phyloP scores from a whole-genome alignment of 1,140 invertebrate species.

The Polypedilum vanderplanki region DNA sequence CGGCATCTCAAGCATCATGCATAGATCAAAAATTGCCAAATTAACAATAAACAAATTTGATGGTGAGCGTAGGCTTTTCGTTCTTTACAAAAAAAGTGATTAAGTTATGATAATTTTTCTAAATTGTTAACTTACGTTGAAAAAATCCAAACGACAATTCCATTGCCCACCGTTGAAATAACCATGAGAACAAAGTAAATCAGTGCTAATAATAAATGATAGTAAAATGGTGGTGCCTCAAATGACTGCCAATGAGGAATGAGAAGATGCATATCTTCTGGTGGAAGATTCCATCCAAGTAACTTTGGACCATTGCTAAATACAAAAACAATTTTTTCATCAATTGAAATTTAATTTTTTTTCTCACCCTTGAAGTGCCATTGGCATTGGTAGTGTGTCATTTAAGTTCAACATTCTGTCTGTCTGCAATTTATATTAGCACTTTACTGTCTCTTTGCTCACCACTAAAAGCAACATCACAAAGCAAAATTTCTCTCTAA shows the following conservation, averaged over 20 bases:
- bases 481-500: background rate
- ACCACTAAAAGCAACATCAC: background rate
- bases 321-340: background rate
- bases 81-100: conserved; percentile 44
- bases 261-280: conserved; percentile 58
- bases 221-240: conserved; percentile 59
- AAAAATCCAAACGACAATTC: conserved; percentile 76
- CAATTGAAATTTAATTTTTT: background rate
- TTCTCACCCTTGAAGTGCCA: background rate
- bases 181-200: conserved; percentile 63
- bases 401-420: background rate
- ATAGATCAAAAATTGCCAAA: conserved; percentile 65
- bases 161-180: conserved; percentile 64
- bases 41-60: conserved; percentile 76
- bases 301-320: conserved; percentile 36
- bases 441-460: too few species aligned
- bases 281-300: conserved; percentile 62
- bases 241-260: conserved; percentile 66
- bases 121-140: conserved; percentile 57
- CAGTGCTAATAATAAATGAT: conserved; percentile 65
- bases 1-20: conserved; percentile 70
- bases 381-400: background rate
- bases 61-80: conserved; percentile 64
- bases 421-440: too few species aligned
- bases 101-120: background rate